A percentile compares a stretch with the other conserved stretches of the same genome.
phyloP scores from a whole-genome alignment of 2,888 invertebrate genomes.

The Tiliacea aurago region DNA sequence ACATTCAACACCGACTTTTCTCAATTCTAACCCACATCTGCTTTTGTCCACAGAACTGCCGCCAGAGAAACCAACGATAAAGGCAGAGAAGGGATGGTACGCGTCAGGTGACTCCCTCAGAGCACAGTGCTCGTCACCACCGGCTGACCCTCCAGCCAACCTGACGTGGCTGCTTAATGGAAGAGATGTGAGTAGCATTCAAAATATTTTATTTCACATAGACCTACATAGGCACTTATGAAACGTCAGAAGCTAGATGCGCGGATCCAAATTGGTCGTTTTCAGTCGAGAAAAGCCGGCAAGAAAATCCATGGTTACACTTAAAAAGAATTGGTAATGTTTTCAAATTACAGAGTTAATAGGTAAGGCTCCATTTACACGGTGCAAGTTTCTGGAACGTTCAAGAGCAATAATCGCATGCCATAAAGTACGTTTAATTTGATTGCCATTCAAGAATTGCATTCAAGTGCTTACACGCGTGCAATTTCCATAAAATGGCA shows the following conservation, averaged over 20 bases:
- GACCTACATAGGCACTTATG: neutral
- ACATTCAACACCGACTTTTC: neutral
- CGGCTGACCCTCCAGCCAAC: conserved; percentile 94
- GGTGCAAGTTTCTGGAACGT: no score
- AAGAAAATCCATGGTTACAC: no score
- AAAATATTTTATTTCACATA: neutral
- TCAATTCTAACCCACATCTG: neutral
- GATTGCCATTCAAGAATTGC: no score
- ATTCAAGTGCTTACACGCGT: no score
- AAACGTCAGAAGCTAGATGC: neutral
- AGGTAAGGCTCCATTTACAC: neutral
- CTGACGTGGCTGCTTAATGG: conserved; percentile 95
- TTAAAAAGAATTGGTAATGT: neutral
- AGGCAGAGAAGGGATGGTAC: conserved; percentile 94
- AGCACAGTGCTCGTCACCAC: conserved; percentile 95
- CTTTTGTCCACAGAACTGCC: conserved; percentile 92
- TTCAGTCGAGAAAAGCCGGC: no score
- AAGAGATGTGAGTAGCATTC: conserved; percentile 91
- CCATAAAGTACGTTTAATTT: no score
- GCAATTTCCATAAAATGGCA: no score
- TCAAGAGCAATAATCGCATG: no score
- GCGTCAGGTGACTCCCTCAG: conserved; percentile 94
- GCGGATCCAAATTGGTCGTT: no score
- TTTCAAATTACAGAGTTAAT: neutral
- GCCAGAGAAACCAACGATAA: conserved; percentile 93